These are phyloP conservation scores for Odontomachus brunneus DNA, from an alignment of 1,140 invertebrate species.

Conservation along the genomic window DNA sequence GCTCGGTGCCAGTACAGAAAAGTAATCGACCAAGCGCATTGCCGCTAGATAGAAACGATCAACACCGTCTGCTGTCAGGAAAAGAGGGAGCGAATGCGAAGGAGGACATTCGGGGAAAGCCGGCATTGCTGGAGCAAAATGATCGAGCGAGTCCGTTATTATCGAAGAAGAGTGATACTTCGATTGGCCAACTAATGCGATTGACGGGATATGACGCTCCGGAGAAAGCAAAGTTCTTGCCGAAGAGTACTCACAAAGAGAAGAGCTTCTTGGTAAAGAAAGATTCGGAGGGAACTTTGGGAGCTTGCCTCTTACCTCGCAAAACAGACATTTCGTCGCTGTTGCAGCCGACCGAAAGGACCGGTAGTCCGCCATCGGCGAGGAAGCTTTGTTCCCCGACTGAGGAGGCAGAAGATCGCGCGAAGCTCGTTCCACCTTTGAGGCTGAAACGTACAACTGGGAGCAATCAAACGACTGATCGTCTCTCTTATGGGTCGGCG, in stretches of 20 bases:
- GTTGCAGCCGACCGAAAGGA: background rate
- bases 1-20: background rate
- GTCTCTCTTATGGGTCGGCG: background rate
- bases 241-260: background rate
- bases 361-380: background rate
- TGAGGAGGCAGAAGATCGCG: background rate
- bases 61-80: too few species aligned
- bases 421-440: background rate
- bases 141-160: background rate
- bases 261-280: background rate
- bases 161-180: background rate
- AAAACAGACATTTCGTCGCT: slow-evolving; percentile 8
- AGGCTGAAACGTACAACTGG: background rate
- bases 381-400: background rate
- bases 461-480: background rate
- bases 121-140: slow-evolving; percentile 2
- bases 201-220: slow-evolving; percentile 8
- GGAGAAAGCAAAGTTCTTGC: background rate
- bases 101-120: background rate
- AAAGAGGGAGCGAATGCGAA: background rate
- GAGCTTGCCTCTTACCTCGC: background rate
- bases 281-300: background rate
- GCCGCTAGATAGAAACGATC: too few species aligned
- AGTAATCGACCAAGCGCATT: too few species aligned
- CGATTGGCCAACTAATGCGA: slow-evolving; percentile 15